phyloP scores from a whole-genome alignment of 2,888 invertebrate genomes.

The Pyrochroa serraticornis region DNA sequence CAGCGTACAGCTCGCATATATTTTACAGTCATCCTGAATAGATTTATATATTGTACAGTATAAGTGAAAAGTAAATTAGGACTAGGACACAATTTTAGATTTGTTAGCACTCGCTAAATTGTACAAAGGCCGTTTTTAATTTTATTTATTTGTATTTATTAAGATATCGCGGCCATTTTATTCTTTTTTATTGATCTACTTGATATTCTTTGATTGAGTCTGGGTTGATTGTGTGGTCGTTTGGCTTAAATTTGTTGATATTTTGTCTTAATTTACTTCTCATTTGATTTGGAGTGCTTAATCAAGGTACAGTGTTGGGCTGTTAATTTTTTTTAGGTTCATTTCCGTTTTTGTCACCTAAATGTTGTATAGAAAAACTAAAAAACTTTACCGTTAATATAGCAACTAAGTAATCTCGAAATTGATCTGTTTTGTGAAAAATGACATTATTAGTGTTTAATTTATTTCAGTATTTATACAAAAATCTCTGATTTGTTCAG shows the following conservation, averaged over 20 bases:
- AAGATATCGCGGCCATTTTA: not conserved
- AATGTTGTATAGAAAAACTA: conserved; percentile 11
- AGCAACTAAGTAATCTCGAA: conserved; percentile 13
- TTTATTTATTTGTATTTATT: conserved; percentile 17
- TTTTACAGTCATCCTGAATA: conserved; percentile 59
- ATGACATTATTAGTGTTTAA: conserved; percentile 7
- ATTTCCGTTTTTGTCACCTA: conserved; percentile 20
- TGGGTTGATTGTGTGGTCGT: no score
- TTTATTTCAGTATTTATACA: conserved; percentile 17
- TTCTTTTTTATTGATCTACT: no score
- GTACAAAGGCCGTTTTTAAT: conserved; percentile 14
- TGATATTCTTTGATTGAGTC: no score
- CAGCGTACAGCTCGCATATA: conserved; percentile 58
- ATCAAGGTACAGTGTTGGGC: not conserved
- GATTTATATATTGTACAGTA: conserved; percentile 19
- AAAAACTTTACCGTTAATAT: conserved; percentile 17
- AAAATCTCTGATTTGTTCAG: conserved; percentile 6
- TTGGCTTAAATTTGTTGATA: not conserved
- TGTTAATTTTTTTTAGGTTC: conserved; percentile 6
- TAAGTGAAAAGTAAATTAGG: conserved; percentile 12
- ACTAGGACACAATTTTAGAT: conserved; percentile 5
- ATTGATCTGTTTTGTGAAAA: conserved; percentile 28
- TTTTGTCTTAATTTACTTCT: conserved; percentile 14
- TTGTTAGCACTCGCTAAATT: conserved; percentile 10
- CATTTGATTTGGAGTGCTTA: conserved; percentile 2